A percentile compares a stretch with the other conserved stretches of the same genome.
Conservation (phyloP, 2,888 invertebrate genomes). For the Alsophila aescularia region DNA sequence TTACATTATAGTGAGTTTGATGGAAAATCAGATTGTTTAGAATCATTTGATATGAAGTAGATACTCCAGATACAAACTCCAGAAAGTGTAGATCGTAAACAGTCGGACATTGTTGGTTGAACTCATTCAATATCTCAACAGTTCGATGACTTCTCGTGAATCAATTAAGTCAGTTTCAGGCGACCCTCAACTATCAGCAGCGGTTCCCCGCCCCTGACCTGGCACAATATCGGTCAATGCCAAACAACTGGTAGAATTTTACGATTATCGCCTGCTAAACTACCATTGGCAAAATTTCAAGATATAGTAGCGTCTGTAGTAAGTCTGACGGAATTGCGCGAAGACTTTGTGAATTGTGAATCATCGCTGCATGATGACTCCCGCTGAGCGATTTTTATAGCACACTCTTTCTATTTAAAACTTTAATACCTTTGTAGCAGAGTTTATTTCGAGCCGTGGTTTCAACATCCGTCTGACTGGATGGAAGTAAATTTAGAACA, state of each 20-base stretch:
- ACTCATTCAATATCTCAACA: conserved; percentile 16
- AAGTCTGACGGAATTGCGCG: conserved; percentile 68
- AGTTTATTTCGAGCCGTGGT: conserved; percentile 47
- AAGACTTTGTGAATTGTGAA: conserved; percentile 65
- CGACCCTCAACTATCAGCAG: conserved; percentile 44
- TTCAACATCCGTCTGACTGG: conserved; percentile 35
- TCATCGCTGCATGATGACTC: conserved; percentile 58
- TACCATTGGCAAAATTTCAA: conserved; percentile 82
- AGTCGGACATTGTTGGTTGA: conserved; percentile 15
- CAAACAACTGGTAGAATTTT: conserved; percentile 69
- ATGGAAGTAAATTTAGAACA: conserved; percentile 76
- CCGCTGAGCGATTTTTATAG: conserved; percentile 56
- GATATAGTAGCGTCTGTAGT: conserved; percentile 78
- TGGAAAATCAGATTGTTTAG: too few species aligned
- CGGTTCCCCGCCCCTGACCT: conserved; percentile 65
- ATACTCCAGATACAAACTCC: not conserved
- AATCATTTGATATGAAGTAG: not conserved
- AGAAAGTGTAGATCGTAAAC: not conserved
- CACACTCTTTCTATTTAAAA: conserved; percentile 42
- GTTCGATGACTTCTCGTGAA: conserved; percentile 35
- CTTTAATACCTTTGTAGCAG: conserved; percentile 44
- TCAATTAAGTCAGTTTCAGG: conserved; percentile 34
- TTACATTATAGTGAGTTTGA: too few species aligned
- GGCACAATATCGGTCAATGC: conserved; percentile 77
- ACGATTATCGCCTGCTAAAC: conserved; percentile 78